Base-by-base conservation (phyloP, 2,797 vertebrate species). In the Psittacula echo region DNA sequence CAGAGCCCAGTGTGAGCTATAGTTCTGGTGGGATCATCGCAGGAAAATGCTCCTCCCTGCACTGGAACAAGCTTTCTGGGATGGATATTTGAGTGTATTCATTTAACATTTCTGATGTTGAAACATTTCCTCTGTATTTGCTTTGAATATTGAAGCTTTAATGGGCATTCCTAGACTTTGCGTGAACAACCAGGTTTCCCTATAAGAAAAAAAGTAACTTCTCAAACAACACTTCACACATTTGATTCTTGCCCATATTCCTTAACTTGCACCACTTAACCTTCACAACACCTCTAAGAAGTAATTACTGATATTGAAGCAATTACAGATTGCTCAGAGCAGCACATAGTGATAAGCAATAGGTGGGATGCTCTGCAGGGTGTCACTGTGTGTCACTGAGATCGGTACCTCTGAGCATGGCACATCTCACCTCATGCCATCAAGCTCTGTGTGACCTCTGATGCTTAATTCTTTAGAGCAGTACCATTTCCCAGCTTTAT, bases 321-420 rank as follows among this genome's bases (percentile, higher is more conserved):
- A 89, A 62, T 82, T 56, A 34, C 34, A 41, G 32, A 9, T 48
- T 39, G 50, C 37, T 85, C 44, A 45, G n/a, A 3, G 13, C 23
- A 34, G 70, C 64, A 23, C 24, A 11, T 13, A 4, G 8, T 42
- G 62, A 23, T 34, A 20, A 89, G 72, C 48, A n/a, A 3, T 26
- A 10, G 50, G 75, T 37, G 64, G 72, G 61, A 6, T 11, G 65
- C 29, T 66, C 67, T 87, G 42, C 9, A 13, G 68, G 26, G 48
- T 81, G 68, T 80, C 77, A 22, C 67, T 13, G 1, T 6, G 54
- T 61, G 73, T 48, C 70, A 61, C 45, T 51, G 7, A 2, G 0
- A 11, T 8, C 27, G 1, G 0, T 3, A 18, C 2, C 0, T 27
- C 26, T 2, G 0, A 66, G 51, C 39, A 29, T 76, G 16, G 50